Evolutionary conservation across 2,888 invertebrate genomes (phyloP), one percentile per base, ranked within the genome.

Genomic region (Ganaspis brasiliensis): DNA sequence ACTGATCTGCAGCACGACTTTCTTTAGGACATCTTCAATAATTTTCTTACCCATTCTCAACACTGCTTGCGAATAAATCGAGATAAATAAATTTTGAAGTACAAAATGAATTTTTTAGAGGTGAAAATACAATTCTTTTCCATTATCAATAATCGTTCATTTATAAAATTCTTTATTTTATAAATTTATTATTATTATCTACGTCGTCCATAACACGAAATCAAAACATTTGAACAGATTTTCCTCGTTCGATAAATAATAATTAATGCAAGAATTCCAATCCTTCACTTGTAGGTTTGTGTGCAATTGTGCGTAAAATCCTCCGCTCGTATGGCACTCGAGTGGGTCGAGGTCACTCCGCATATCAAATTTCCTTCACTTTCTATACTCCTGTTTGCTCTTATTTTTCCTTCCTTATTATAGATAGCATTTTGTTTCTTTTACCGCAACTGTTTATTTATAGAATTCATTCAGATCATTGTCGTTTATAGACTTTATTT

Each of bases 21-120:
- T 71, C 52, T 75, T 74, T 67, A 75, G 31, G 67, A 75, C 78
- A 79, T 80, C 82, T 74, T 63, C 79, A 79, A 80, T 82, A 80
- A 82, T 78, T 82, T 79, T 75, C 74, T 73, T 78, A 31, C 26
- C 3, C 21, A 40, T 35, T 12, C 19, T 67, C 14, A 67, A 31
- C 26, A 57, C 26, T n/a, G 14, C 26, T 56, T 12, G 56, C 56
- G 5, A 12, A 24, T 21, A 31, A 31, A 31, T 31, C 6, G 6
- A 31, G 31, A 31, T 31, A 31, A 31, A 31, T 31, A 6, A 2
- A 31, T 31, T 31, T 31, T 31, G 2, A 31, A n/a, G n/a, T n/a
- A n/a, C n/a, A n/a, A n/a, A n/a, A n/a, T n/a, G n/a, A n/a, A n/a
- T n/a, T n/a, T n/a, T n/a, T n/a, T n/a, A n/a, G n/a, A n/a, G n/a